Evolutionary conservation across 2,797 vertebrate species (phyloP).

Genomic region (Sternarchorhynchus goeldii): DNA sequence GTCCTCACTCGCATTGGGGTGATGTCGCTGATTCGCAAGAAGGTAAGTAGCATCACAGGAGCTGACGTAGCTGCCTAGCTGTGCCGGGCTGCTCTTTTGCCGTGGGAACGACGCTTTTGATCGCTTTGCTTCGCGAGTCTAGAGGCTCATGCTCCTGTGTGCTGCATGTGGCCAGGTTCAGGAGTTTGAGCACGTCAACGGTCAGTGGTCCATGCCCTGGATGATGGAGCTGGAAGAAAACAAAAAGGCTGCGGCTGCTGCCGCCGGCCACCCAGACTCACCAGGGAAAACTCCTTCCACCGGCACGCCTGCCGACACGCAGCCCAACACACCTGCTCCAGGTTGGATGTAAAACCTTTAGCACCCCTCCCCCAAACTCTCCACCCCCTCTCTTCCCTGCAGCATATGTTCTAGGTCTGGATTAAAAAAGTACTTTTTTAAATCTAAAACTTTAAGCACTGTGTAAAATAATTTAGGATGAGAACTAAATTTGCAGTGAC

Average conservation of each 20-base stretch:
- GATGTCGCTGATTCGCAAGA: constrained; percentile 97
- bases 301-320: constrained; percentile 76
- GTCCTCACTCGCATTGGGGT: constrained; percentile 97
- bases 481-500: too few species aligned
- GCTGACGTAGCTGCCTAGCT: background rate
- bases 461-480: too few species aligned
- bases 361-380: too few species aligned
- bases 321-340: constrained; percentile 77
- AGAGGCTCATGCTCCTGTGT: background rate
- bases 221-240: constrained; percentile 89
- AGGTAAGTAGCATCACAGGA: constrained; percentile 73
- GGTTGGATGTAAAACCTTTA: constrained; percentile 57
- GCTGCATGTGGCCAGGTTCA: constrained; percentile 81
- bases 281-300: constrained; percentile 88
- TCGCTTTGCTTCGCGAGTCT: background rate
- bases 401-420: background rate
- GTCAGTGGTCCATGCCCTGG: constrained; percentile 98
- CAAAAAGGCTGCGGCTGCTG: constrained; percentile 77
- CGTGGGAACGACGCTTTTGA: too few species aligned
- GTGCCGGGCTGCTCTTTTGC: background rate
- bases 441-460: too few species aligned
- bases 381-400: too few species aligned
- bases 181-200: constrained; percentile 97
- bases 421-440: too few species aligned
- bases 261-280: constrained; percentile 71